These are phyloP conservation scores for Scomber japonicus DNA, from an alignment of 2,113 vertebrate species.

Conservation along the genomic window DNA sequence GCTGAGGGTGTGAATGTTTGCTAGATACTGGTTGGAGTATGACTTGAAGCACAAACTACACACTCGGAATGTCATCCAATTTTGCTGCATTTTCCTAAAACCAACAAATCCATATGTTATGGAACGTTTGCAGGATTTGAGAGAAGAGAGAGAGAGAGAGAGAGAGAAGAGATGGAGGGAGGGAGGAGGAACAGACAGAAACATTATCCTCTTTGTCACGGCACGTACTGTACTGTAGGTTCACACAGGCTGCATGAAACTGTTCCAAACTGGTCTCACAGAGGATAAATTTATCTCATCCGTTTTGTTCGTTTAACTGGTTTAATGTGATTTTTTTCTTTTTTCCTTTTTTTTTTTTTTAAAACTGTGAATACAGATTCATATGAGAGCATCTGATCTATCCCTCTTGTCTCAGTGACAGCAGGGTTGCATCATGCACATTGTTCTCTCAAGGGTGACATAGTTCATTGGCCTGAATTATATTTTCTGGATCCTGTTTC, in stretches of 20 bases:
- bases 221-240: conserved; percentile 55
- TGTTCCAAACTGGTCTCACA: conserved; percentile 51
- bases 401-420: conserved; percentile 37
- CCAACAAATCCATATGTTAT: conserved; percentile 20
- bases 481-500: conserved; percentile 16
- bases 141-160: conserved; percentile 21
- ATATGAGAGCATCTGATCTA: conserved; percentile 37
- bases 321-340: conserved; percentile 45
- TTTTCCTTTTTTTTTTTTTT: neutral
- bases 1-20: neutral
- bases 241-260: conserved; percentile 53
- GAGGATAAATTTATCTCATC: conserved; percentile 53
- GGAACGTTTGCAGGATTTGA: conserved; percentile 36
- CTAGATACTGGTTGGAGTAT: neutral
- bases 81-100: conserved; percentile 36
- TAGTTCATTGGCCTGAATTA: conserved; percentile 42
- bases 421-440: conserved; percentile 64
- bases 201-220: conserved; percentile 64
- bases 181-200: conserved; percentile 49
- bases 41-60: conserved; percentile 10
- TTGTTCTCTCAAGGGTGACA: conserved; percentile 61
- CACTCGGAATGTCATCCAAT: neutral
- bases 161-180: conserved; percentile 8
- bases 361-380: conserved; percentile 24
- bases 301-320: conserved; percentile 35